Percentiles rank a stretch among this genome's conserved stretches.
Conservation (phyloP, 2,113 vertebrate species). For the Caretta caretta region DNA sequence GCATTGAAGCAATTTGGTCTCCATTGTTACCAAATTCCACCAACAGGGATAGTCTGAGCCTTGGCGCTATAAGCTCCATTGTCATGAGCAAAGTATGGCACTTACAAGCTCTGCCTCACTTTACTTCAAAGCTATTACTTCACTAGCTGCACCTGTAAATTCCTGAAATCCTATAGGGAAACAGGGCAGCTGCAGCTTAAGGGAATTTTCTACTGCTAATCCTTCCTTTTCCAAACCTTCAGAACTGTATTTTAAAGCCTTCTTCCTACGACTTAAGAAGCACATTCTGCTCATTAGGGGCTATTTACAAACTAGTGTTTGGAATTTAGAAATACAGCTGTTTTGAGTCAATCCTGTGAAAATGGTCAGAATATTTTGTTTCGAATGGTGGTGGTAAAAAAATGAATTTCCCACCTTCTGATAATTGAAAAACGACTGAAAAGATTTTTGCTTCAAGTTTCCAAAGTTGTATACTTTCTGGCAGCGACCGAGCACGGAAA, state of each 20-base stretch:
- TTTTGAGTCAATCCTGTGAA: background rate
- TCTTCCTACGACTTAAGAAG: background rate
- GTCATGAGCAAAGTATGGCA: rapidly evolving
- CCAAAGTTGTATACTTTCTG: background rate
- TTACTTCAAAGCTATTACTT: background rate
- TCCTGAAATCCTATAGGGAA: background rate
- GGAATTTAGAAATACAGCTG: background rate
- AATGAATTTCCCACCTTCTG: background rate
- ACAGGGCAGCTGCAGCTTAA: background rate
- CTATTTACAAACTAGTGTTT: background rate
- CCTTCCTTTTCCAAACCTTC: background rate
- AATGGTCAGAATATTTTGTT: background rate
- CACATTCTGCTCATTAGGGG: background rate
- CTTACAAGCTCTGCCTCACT: background rate
- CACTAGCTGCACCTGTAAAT: background rate
- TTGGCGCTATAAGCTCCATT: background rate
- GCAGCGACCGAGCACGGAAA: background rate
- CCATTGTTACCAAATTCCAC: rapidly evolving
- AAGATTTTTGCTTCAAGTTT: background rate
- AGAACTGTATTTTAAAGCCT: background rate
- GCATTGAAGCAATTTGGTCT: background rate
- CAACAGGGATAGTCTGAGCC: background rate
- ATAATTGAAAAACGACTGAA: background rate
- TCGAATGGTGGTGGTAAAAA: background rate
- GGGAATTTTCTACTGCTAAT: background rate